These are phyloP conservation scores for Dicroscelio sp. DNA, from an alignment of 2,888 invertebrate species.

Conservation along the genomic window DNA sequence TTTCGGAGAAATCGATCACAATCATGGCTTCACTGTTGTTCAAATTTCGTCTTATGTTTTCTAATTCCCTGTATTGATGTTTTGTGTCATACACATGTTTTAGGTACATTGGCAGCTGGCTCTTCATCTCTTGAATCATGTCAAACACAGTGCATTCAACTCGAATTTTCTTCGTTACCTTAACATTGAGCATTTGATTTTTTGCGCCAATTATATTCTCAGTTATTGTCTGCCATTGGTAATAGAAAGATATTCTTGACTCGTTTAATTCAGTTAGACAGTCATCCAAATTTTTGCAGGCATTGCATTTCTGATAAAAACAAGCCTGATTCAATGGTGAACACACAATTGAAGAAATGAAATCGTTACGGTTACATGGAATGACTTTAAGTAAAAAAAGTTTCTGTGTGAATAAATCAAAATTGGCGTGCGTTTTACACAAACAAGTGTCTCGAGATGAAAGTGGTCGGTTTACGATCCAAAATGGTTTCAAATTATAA, in stretches of 20 bases:
- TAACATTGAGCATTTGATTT: slow-evolving; percentile 37
- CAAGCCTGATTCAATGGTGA: slow-evolving; percentile 14
- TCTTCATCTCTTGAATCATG: slow-evolving; percentile 19
- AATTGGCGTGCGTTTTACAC: slow-evolving; percentile 56
- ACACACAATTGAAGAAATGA: slow-evolving; percentile 45
- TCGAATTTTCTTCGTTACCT: slow-evolving; percentile 38
- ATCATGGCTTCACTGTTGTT: background rate
- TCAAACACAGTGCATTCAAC: slow-evolving; percentile 41
- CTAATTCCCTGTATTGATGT: slow-evolving; percentile 31
- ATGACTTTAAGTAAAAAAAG: slow-evolving; percentile 40
- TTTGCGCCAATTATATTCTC: slow-evolving; percentile 48
- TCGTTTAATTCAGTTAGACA: background rate
- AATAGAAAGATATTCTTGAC: slow-evolving; percentile 25
- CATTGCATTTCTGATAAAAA: too few species aligned
- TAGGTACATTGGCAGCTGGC: background rate
- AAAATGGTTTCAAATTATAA: slow-evolving; percentile 65
- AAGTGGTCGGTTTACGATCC: slow-evolving; percentile 57
- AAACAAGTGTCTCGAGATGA: slow-evolving; percentile 64
- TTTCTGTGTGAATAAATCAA: slow-evolving; percentile 29
- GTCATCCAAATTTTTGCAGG: too few species aligned
- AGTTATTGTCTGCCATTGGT: slow-evolving; percentile 52
- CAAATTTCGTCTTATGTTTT: slow-evolving; percentile 26
- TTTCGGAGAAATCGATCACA: slow-evolving; percentile 4
- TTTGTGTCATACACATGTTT: slow-evolving; percentile 41
- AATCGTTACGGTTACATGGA: slow-evolving; percentile 17